phyloP scores from a whole-genome alignment of 2,888 invertebrate species.

The Leptinotarsa rubiginosa region DNA sequence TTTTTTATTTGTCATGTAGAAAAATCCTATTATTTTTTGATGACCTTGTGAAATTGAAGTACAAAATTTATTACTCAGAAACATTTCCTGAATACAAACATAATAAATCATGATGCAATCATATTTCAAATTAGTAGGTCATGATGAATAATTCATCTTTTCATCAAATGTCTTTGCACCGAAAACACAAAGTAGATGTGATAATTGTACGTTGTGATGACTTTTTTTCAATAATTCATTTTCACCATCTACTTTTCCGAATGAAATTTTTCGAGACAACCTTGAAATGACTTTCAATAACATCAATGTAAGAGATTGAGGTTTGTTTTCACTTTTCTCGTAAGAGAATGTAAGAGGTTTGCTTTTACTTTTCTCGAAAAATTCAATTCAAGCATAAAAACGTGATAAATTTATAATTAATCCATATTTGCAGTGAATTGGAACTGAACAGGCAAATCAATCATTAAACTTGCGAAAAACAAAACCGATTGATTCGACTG shows the following conservation, averaged over 20 bases:
- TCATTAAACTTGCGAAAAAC: neutral
- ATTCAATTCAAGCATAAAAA: slow-evolving; percentile 28
- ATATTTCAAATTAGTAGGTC: neutral
- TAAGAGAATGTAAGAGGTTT: no score
- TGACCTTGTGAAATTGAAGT: neutral
- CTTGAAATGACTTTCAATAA: no score
- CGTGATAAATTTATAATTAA: neutral
- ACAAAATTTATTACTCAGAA: no score
- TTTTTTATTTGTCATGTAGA: no score
- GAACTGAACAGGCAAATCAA: slow-evolving; percentile 8
- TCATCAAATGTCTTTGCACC: slow-evolving; percentile 16
- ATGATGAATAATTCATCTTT: neutral
- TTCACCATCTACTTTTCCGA: slow-evolving; percentile 12
- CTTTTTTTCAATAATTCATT: slow-evolving; percentile 3
- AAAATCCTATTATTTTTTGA: neutral
- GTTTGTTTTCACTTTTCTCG: neutral
- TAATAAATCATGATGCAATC: no score
- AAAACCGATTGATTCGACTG: neutral
- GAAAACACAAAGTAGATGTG: slow-evolving; percentile 23
- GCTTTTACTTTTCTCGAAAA: neutral
- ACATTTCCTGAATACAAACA: no score
- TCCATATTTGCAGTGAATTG: neutral
- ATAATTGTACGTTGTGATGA: slow-evolving; percentile 7
- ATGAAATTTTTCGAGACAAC: slow-evolving; percentile 1
- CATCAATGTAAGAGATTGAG: no score